Evolutionary conservation across 2,888 invertebrate species (phyloP), one percentile per base, ranked within the genome.

Genomic region (Sesamia inferens): DNA sequence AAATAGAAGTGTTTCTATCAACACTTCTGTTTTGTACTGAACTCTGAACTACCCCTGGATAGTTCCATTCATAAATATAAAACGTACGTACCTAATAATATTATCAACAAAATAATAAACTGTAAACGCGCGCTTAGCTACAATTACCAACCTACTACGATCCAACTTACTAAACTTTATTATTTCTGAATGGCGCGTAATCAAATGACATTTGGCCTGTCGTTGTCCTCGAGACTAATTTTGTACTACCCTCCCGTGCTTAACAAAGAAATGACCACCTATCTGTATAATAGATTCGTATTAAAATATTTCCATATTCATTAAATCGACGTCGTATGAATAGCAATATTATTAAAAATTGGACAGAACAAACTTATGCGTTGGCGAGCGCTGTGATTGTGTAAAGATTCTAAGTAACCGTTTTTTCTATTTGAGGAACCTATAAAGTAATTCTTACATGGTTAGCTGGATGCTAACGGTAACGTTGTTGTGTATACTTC

Each of bases 401-500:
- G 66, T 16, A 71, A 66, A 74, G 44, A 74, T 61, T 71, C 68
- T 68, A 47, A 79, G 78, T 78, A 77, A 82, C 73, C 78, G 79
- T 66, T 74, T 78, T 78, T 78, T n/a, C 62, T 74, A 68, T 85
- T 82, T 83, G 79, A 79, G 65, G 78, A 78, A 82, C 74, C 75
- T 74, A 79, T 82, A 81, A 79, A 79, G 79, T 76, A 73, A 51
- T 78, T 73, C 65, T 83, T 84, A 74, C 86, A 79, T 71, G 59
- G 74, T 87, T 85, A 86, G 80, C 71, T 54, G 68, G 70, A 67
- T 65, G 74, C 59, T 78, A 82, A 83, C 86, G 81, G 85, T 76
- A 83, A 70, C 77, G 22, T 68, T 73, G 71, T 73, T 71, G 79
- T 79, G 81, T 73, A 71, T 75, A 74, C 55, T 74, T 76, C 68